Percentiles rank a stretch among this genome's conserved stretches.
Conservation (phyloP, 1,140 invertebrate species). For the Gryon sp. region DNA sequence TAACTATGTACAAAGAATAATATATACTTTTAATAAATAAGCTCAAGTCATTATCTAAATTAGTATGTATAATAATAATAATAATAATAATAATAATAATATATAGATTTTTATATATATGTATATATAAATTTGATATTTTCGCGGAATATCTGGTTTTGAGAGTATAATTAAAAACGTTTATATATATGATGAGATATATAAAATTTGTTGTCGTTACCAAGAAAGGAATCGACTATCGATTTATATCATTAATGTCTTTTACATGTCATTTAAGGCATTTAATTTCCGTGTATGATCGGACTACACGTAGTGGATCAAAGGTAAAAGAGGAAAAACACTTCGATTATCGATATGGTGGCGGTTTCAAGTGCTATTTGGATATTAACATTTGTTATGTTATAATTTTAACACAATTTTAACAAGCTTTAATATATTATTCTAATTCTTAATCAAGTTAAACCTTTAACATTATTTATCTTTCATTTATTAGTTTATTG, state of each 20-base stretch:
- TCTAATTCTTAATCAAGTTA: not conserved
- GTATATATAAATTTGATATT: slow-evolving; percentile 29
- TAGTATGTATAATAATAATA: too few species aligned
- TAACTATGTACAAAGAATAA: slow-evolving; percentile 73
- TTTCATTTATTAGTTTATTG: not conserved
- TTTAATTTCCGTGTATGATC: not conserved
- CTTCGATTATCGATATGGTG: slow-evolving; percentile 6
- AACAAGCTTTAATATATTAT: slow-evolving; percentile 15
- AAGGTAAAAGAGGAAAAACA: slow-evolving; percentile 6
- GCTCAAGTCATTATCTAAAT: slow-evolving; percentile 71
- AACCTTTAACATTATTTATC: slow-evolving; percentile 3
- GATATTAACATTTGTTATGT: too few species aligned
- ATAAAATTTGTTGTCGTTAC: slow-evolving; percentile 17
- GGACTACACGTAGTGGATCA: not conserved
- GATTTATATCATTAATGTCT: too few species aligned
- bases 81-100: too few species aligned
- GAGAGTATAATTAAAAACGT: slow-evolving; percentile 19
- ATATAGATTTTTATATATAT: slow-evolving; percentile 6
- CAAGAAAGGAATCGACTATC: not conserved
- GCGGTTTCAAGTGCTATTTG: not conserved
- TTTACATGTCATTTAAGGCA: too few species aligned
- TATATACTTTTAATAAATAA: slow-evolving; percentile 77
- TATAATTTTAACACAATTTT: not conserved
- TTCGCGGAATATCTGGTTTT: slow-evolving; percentile 13
- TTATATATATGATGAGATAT: slow-evolving; percentile 4